phyloP scores from a whole-genome alignment of 2,797 vertebrate genomes.

The Typhlichthys subterraneus region DNA sequence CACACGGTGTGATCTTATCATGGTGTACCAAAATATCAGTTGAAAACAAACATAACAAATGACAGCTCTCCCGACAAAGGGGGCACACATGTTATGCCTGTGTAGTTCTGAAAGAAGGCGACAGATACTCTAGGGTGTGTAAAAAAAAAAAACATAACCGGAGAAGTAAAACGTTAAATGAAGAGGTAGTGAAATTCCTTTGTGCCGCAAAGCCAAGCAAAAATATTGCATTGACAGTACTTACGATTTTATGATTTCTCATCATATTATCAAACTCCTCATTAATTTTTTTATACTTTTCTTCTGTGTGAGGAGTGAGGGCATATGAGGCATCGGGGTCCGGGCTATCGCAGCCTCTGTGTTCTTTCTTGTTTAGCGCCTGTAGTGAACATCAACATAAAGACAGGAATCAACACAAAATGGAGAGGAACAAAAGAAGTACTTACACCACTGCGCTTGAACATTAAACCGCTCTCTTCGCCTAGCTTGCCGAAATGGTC shows the following conservation, averaged over 20 bases:
- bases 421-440: constrained; percentile 90
- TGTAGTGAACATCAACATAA: constrained; percentile 97
- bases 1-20: constrained; percentile 81
- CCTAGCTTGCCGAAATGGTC: constrained; percentile 99
- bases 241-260: constrained; percentile 99
- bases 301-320: constrained; percentile 99
- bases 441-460: constrained; percentile 99
- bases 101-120: constrained; percentile 64
- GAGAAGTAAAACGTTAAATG: constrained; percentile 49
- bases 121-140: constrained; percentile 64
- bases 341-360: constrained; percentile 99
- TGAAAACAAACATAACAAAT: constrained; percentile 63
- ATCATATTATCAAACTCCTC: constrained; percentile 99
- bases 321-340: constrained; percentile 99
- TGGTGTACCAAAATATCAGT: constrained; percentile 67
- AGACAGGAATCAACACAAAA: constrained; percentile 99
- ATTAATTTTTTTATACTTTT: constrained; percentile 99
- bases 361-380: constrained; percentile 99
- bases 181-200: constrained; percentile 66
- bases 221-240: constrained; percentile 79
- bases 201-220: constrained; percentile 84
- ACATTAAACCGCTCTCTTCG: constrained; percentile 99
- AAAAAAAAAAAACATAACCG: constrained; percentile 48
- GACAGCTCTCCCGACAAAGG: constrained; percentile 57
- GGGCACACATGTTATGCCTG: constrained; percentile 55